phyloP scores from a whole-genome alignment of 2,888 invertebrate species.

The Pecten maximus region DNA sequence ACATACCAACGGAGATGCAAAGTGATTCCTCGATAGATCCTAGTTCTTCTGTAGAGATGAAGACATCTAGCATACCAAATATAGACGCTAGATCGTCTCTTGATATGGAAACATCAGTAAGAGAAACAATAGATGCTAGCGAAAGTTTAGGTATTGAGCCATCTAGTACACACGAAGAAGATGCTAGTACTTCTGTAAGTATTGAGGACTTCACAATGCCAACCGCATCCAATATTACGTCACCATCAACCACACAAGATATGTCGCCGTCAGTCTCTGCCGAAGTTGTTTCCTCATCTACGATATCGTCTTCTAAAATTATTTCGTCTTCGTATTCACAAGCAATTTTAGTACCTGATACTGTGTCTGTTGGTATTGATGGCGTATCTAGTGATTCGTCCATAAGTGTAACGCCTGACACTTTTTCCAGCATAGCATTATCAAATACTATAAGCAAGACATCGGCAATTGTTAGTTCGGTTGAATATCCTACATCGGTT shows the following conservation, averaged over 20 bases:
- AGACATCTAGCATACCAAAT: not conserved
- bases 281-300: not conserved
- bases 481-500: not conserved
- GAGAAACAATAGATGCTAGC: not conserved
- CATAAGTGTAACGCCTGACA: not conserved
- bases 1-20: not conserved
- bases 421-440: not conserved
- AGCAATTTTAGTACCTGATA: not conserved
- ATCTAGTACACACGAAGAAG: not conserved
- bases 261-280: not conserved
- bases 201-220: not conserved
- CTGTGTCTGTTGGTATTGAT: not conserved
- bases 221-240: not conserved
- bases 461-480: not conserved
- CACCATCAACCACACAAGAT: not conserved
- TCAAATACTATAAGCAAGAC: not conserved
- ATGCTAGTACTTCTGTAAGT: not conserved
- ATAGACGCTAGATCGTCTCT: not conserved
- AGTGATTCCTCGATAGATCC: not conserved
- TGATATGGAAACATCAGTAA: not conserved
- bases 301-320: not conserved
- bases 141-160: not conserved
- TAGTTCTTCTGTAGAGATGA: not conserved
- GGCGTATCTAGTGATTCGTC: not conserved
- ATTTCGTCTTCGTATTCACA: not conserved